Conservation (phyloP, 2,113 vertebrate species). For the Benitochromis conjunctus region DNA sequence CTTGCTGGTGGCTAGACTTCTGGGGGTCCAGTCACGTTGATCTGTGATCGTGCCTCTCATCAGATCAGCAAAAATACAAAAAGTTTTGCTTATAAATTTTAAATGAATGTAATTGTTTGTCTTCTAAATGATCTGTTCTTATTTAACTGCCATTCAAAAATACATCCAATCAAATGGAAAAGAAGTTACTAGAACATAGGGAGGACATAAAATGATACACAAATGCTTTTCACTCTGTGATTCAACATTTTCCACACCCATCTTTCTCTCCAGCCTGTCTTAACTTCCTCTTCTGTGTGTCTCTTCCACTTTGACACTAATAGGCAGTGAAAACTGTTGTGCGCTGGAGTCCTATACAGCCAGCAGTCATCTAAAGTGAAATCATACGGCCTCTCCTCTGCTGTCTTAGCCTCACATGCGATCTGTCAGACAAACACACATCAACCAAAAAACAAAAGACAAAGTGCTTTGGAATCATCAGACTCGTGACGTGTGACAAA, state of each 20-base stretch:
- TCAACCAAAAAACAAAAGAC: not conserved
- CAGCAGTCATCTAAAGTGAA: slow-evolving; percentile 40
- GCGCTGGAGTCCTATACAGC: slow-evolving; percentile 11
- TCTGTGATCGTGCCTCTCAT: not conserved
- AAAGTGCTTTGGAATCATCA: not conserved
- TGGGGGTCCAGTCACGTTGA: not conserved
- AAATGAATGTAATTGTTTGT: not conserved
- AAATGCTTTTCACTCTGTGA: not conserved
- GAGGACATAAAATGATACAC: not conserved
- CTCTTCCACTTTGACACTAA: slow-evolving; percentile 46
- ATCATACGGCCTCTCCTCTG: not conserved
- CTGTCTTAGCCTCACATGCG: slow-evolving; percentile 8
- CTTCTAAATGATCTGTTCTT: not conserved
- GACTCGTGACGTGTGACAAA: not conserved
- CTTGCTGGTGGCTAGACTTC: not conserved
- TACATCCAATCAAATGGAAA: not conserved
- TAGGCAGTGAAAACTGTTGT: slow-evolving; percentile 38
- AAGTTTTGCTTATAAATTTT: not conserved
- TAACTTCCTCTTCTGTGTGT: not conserved
- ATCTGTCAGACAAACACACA: slow-evolving; percentile 6
- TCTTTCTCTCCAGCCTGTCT: not conserved
- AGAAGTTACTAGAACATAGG: not conserved
- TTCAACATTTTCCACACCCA: not conserved
- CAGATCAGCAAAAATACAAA: not conserved
- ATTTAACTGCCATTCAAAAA: not conserved